Conservation (phyloP, 1,140 invertebrate species). For the Myzus persicae region DNA sequence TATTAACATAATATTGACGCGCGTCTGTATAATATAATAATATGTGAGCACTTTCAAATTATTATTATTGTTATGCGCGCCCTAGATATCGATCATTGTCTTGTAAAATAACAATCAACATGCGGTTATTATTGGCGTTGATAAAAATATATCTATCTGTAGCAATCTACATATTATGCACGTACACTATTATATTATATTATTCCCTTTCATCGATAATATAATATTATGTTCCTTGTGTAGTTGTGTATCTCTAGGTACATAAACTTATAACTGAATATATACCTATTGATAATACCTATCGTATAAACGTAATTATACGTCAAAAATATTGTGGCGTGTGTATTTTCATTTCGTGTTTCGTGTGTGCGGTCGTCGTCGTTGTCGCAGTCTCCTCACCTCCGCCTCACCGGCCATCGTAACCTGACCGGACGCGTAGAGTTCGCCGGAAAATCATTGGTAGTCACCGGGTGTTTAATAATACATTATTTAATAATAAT, state of each 20-base stretch:
- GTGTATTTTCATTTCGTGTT: neutral
- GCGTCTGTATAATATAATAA: neutral
- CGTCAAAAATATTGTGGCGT: neutral
- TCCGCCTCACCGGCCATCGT: neutral
- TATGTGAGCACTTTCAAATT: constrained; percentile 49
- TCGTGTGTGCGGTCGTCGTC: neutral
- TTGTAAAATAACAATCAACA: constrained; percentile 48
- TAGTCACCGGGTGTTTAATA: neutral
- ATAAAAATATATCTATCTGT: neutral
- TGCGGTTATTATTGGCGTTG: neutral
- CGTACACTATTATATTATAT: neutral
- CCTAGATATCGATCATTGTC: constrained; percentile 40
- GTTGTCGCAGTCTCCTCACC: neutral
- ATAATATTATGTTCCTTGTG: neutral
- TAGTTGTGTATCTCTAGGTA: neutral
- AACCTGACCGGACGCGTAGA: neutral
- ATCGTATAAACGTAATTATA: neutral
- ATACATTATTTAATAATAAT: neutral
- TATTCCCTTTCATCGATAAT: neutral
- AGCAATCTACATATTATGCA: neutral
- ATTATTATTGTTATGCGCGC: constrained; percentile 46
- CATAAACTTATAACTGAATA: neutral
- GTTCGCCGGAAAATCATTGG: neutral
- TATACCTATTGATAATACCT: neutral
- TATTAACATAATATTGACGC: constrained; percentile 45